These are phyloP conservation scores for Cydia pomonella DNA, from an alignment of 1,140 invertebrate species.

Conservation along the genomic window DNA sequence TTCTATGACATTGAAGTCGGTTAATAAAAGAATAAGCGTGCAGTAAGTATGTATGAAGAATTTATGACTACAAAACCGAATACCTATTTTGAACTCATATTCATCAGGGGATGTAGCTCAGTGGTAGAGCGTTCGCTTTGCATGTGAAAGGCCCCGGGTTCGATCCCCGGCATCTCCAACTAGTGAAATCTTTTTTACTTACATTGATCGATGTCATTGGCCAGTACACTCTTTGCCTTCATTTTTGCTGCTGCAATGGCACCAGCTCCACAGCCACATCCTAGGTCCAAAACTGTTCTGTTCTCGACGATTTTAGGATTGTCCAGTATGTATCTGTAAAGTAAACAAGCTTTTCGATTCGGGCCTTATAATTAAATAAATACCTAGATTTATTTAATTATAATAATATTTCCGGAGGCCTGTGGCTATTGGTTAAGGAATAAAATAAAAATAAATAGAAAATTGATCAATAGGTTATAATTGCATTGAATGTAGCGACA, in stretches of 20 bases:
- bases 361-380: no score
- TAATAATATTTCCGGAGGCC: no score
- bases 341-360: constrained; percentile 34
- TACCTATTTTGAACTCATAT: constrained; percentile 39
- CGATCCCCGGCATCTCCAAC: constrained; percentile 90
- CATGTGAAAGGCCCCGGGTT: constrained; percentile 96
- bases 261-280: constrained; percentile 67
- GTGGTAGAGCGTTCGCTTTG: constrained; percentile 96
- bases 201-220: constrained; percentile 69
- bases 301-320: constrained; percentile 56
- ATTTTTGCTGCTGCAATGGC: constrained; percentile 60
- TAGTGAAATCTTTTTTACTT: no score
- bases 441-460: no score
- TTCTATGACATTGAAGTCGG: no score
- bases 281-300: constrained; percentile 57
- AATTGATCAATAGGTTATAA: no score
- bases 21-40: no score
- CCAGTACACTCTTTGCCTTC: constrained; percentile 53
- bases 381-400: no score
- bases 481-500: background rate
- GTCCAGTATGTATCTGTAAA: constrained; percentile 78
- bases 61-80: background rate
- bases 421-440: no score
- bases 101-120: constrained; percentile 82
- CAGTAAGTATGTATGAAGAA: no score